Evolutionary conservation across 2,113 vertebrate species (phyloP), one percentile per base, ranked within the genome.

Genomic region (Nannobrachium achirus): DNA sequence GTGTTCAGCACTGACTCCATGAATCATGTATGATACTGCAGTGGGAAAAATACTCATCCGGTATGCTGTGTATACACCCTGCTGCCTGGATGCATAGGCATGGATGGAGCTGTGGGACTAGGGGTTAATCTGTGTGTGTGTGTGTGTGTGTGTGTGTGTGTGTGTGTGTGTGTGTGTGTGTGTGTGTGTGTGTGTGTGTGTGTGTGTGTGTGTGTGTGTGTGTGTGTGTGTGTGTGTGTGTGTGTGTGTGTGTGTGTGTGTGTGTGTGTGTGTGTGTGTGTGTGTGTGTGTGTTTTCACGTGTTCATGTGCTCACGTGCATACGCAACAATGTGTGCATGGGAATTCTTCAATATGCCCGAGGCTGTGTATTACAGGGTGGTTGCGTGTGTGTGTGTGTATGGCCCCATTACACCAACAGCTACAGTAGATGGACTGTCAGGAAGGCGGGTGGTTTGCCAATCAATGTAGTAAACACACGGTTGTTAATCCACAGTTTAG

Each of bases 21-120:
- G 75, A 87, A 85, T 89, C 81, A 84, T 89, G 75, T 73, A 81
- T 87, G 79, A 82, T 63, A 65, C 63, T 81, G 76, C 79, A 79
- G 78, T 73, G 64, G n/a, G 76, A 87, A 85, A 79, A 79, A 74
- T 74, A 74, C 76, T 83, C 70, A 87, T 88, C 77, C 82, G 20
- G 60, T 74, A 83, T 79, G 68, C 86, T 63, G 67, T 63, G 67
- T 55, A 7, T 66, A 64, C 71, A 73, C 75, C 62, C 62, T 45
- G 56, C 64, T 77, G 75, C 75, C 59, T 65, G 7, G 7, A 46
- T 75, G 69, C 72, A 59, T 48, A 73, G 62, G 74, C 64, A 67
- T 46, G 66, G 56, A 67, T 46, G 66, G 56, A 59, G 65, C 59
- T 74, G 59, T 69, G 41, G 16, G 56, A 66, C 78, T 63, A 56